Conservation (phyloP, 2,113 vertebrate genomes). For the Lutjanus erythropterus region DNA sequence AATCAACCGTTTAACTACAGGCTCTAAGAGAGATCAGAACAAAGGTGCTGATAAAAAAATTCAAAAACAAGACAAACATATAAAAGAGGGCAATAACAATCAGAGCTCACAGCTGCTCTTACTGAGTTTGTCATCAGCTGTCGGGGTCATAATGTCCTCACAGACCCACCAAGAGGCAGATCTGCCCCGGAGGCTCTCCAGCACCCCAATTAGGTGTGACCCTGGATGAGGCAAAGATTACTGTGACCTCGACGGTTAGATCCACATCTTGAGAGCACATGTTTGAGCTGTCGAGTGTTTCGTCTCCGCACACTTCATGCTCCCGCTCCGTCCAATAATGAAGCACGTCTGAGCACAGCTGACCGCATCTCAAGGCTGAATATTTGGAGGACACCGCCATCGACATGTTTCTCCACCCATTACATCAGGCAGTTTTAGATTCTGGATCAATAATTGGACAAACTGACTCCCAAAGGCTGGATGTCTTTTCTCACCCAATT, state of each 20-base stretch:
- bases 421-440: neutral
- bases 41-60: neutral
- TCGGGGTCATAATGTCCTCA: neutral
- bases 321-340: neutral
- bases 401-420: neutral
- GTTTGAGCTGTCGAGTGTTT: neutral
- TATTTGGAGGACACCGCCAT: neutral
- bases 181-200: neutral
- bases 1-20: neutral
- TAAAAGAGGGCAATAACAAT: neutral
- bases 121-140: neutral
- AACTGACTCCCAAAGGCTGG: neutral
- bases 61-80: neutral
- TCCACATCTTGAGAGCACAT: slow-evolving; percentile 52
- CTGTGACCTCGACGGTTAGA: neutral
- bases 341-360: neutral
- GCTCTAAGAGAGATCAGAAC: neutral
- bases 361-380: neutral
- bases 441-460: neutral
- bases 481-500: neutral
- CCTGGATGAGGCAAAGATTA: slow-evolving; percentile 5
- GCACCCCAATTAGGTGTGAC: slow-evolving; percentile 10
- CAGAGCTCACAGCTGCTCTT: slow-evolving; percentile 6
- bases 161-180: slow-evolving; percentile 26
- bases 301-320: neutral